Percentiles rank a stretch among this genome's conserved stretches.
Conservation (phyloP, 2,888 invertebrate species). For the Drosophila parthenogenetica region DNA sequence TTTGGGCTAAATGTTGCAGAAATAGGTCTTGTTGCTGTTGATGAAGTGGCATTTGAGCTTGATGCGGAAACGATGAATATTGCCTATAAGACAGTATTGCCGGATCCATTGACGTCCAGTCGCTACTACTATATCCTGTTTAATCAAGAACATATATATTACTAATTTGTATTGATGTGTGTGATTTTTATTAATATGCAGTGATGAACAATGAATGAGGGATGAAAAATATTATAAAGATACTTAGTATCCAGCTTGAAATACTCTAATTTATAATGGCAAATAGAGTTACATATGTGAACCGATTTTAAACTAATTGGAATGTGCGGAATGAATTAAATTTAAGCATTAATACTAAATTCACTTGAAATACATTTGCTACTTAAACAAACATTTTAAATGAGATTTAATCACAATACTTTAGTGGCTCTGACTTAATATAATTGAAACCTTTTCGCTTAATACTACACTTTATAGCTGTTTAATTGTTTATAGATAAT, state of each 20-base stretch:
- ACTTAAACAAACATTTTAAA: constrained; percentile 1
- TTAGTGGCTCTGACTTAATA: not conserved
- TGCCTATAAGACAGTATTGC: constrained; percentile 88
- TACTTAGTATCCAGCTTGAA: too few species aligned
- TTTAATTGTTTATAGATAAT: constrained; percentile 4
- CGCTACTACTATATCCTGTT: constrained; percentile 87
- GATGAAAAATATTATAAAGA: too few species aligned
- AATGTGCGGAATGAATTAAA: not conserved
- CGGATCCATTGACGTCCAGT: constrained; percentile 97
- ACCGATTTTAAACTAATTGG: not conserved
- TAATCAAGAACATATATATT: not conserved
- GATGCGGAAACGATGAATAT: constrained; percentile 85
- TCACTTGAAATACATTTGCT: constrained; percentile 6
- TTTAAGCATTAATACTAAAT: not conserved
- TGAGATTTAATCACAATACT: not conserved
- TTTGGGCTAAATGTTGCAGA: constrained; percentile 83
- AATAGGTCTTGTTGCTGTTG: constrained; percentile 83
- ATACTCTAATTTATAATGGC: too few species aligned
- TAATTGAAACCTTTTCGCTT: not conserved
- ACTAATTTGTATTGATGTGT: constrained; percentile 1
- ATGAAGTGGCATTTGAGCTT: constrained; percentile 76
- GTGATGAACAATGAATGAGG: too few species aligned
- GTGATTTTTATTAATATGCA: not conserved
- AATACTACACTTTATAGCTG: not conserved
- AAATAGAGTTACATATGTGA: too few species aligned